phyloP scores from a whole-genome alignment of 2,113 vertebrate species.

The Poecile atricapillus region DNA sequence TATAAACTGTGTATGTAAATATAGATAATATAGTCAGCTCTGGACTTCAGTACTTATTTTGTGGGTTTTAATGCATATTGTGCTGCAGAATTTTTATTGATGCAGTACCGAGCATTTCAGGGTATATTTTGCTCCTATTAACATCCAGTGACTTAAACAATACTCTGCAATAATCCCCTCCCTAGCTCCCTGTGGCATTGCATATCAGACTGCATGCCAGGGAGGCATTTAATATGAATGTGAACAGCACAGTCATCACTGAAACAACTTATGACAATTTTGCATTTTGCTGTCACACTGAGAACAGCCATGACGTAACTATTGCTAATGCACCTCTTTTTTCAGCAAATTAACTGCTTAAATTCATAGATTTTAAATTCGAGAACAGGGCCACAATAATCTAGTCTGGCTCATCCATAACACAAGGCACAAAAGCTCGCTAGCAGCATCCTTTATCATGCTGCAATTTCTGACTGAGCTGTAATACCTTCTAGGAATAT shows the following conservation, averaged over 20 bases:
- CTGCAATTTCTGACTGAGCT: slow-evolving; percentile 9
- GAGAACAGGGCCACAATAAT: not conserved
- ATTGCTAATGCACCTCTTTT: not conserved
- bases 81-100: not conserved
- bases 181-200: not conserved
- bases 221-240: not conserved
- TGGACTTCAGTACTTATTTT: not conserved
- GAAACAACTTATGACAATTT: not conserved
- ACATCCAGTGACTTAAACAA: not conserved
- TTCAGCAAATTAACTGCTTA: not conserved
- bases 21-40: not conserved
- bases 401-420: slow-evolving; percentile 3
- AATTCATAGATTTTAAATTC: not conserved
- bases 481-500: not conserved
- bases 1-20: not conserved
- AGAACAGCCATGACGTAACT: not conserved
- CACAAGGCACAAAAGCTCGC: not conserved
- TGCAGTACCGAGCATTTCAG: not conserved
- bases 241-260: not conserved
- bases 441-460: not conserved
- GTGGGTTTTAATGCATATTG: not conserved
- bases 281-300: not conserved
- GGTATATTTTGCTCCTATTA: not conserved
- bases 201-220: not conserved
- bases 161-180: not conserved